Evolutionary conservation across 2,888 invertebrate genomes (phyloP).

Genomic region (Taphrorychus bicolor): DNA sequence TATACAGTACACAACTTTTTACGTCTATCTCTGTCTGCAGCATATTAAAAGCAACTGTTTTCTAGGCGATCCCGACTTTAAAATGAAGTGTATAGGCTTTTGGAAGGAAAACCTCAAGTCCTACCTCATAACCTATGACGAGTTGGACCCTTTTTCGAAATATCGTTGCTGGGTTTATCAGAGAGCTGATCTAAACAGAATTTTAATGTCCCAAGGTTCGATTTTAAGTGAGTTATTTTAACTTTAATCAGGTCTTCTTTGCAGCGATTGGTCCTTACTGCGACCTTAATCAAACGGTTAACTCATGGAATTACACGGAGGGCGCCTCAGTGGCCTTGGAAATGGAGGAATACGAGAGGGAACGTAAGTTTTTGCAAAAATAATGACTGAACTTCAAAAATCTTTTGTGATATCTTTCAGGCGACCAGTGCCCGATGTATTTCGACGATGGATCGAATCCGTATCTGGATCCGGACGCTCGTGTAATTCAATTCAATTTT

Average conservation of each 20-base stretch:
- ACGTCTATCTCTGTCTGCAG: too few species aligned
- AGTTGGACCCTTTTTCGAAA: conserved; percentile 92
- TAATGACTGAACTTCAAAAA: neutral
- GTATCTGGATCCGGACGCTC: conserved; percentile 76
- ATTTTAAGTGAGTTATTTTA: neutral
- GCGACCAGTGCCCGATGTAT: conserved; percentile 96
- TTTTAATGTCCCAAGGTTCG: conserved; percentile 75
- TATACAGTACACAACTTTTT: conserved; percentile 86
- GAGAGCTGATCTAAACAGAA: conserved; percentile 88
- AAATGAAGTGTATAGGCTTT: conserved; percentile 95
- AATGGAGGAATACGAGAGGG: conserved; percentile 91
- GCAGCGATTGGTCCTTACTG: conserved; percentile 92
- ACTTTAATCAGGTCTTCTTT: conserved; percentile 50
- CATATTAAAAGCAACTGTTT: too few species aligned
- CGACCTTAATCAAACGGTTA: conserved; percentile 87
- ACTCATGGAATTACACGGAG: conserved; percentile 86
- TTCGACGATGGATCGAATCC: conserved; percentile 94
- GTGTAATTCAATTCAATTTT: conserved; percentile 75
- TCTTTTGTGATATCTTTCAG: conserved; percentile 55
- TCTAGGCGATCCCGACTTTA: conserved; percentile 89
- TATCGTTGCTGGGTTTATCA: conserved; percentile 99
- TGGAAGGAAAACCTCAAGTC: conserved; percentile 99
- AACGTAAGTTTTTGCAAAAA: conserved; percentile 67
- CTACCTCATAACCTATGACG: conserved; percentile 94
- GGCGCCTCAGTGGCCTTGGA: conserved; percentile 93